Conservation (phyloP, 1,140 invertebrate species). For the Eciton burchellii region DNA sequence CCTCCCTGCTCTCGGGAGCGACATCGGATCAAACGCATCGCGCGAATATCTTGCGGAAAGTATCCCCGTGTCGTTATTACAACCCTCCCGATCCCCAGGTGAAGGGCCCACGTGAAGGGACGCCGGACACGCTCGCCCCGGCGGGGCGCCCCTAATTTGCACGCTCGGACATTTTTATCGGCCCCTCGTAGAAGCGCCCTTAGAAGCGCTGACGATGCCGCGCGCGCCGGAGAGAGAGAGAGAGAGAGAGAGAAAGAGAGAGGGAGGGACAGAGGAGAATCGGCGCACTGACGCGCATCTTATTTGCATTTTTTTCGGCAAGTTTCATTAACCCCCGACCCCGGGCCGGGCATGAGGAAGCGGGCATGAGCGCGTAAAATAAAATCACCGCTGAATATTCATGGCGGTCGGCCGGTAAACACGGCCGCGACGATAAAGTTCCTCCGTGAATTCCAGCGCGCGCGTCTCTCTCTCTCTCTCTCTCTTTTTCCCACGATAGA, state of each 20-base stretch:
- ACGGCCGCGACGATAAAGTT: conserved; percentile 74
- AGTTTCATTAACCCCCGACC: conserved; percentile 80
- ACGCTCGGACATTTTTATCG: conserved; percentile 69
- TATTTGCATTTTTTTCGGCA: conserved; percentile 78
- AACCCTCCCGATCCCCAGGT: too few relatives aligned
- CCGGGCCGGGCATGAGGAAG: conserved; percentile 71
- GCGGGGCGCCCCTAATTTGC: conserved; percentile 67
- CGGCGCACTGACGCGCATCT: conserved; percentile 51
- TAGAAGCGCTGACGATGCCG: conserved; percentile 39
- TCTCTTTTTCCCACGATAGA: too few relatives aligned
- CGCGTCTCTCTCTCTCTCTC: too few relatives aligned
- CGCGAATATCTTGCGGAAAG: conserved; percentile 37
- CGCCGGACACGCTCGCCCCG: conserved; percentile 52
- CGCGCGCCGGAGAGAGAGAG: conserved; percentile 7
- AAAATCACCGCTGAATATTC: conserved; percentile 77
- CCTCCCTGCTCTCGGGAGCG: background rate
- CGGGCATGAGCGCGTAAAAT: conserved; percentile 75
- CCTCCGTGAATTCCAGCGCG: conserved; percentile 56
- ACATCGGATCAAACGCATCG: background rate
- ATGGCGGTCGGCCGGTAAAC: conserved; percentile 74
- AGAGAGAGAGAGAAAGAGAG: too few relatives aligned
- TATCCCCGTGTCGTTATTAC: conserved; percentile 20
- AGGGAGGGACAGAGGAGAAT: background rate
- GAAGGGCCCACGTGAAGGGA: conserved; percentile 42
- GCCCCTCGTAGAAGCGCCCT: conserved; percentile 10